phyloP scores from a whole-genome alignment of 2,888 invertebrate species.

The Tillus elongatus region DNA sequence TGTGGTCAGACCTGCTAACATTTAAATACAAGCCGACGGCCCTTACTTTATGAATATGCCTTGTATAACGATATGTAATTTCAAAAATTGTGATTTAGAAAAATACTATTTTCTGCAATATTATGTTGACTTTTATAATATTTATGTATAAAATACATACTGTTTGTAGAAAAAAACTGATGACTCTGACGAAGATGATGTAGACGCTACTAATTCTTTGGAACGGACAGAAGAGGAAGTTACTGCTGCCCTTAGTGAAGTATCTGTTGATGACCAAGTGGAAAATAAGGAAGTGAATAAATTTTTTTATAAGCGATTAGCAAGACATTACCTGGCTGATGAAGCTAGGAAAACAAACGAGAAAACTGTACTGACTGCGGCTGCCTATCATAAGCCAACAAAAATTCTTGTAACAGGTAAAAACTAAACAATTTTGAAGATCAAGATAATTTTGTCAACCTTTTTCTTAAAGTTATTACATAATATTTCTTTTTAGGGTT shows the following conservation, averaged over 20 bases:
- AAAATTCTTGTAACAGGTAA: conserved; percentile 71
- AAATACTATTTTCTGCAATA: too few species aligned
- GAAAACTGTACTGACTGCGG: conserved; percentile 63
- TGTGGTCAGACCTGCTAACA: too few species aligned
- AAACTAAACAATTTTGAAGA: conserved; percentile 1
- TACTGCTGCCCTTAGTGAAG: conserved; percentile 36
- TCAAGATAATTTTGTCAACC: too few species aligned
- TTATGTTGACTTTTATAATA: too few species aligned
- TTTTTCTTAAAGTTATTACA: too few species aligned
- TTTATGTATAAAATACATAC: too few species aligned
- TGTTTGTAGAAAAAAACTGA: conserved; percentile 27
- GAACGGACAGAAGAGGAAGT: conserved; percentile 46
- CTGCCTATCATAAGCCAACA: conserved; percentile 70
- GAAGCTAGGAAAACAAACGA: conserved; percentile 54
- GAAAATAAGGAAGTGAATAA: conserved; percentile 38
- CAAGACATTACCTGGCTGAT: conserved; percentile 66
- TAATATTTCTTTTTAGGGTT: conserved; percentile 57
- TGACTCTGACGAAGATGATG: conserved; percentile 61
- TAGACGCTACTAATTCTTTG: conserved; percentile 49
- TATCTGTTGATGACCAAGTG: conserved; percentile 41
- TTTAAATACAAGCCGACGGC: too few species aligned
- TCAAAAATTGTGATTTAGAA: too few species aligned
- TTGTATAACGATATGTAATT: too few species aligned
- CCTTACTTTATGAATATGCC: too few species aligned
- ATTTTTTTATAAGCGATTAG: conserved; percentile 60